Evolutionary conservation across 2,888 invertebrate species (phyloP), one percentile per base, ranked within the genome.

Genomic region (Mimumesa dahlbomi): DNA sequence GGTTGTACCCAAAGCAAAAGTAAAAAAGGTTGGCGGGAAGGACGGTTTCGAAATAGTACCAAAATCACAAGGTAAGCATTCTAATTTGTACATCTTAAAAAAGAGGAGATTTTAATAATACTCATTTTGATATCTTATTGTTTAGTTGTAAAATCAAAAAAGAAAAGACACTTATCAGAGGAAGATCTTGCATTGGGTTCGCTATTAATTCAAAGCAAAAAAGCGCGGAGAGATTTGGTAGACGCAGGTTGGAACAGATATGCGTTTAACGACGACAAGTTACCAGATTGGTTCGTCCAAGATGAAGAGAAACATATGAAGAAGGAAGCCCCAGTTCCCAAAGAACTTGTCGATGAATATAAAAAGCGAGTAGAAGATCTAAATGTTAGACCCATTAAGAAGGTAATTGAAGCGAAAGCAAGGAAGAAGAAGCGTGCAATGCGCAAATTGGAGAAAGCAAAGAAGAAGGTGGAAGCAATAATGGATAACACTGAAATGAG

Each of bases 371-470:
- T 95, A 11, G 92, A 94, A 87, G 98, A 97, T 77, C 93, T 99
- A 36, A 97, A 99, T 90, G 95, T 95, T 0, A 92, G 98, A 69
- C 98, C 99, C 11, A 98, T 99, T 71, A 99, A 99, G 91, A 99
- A 99, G 90, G 96, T 99, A 0, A 93, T 98, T 79, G 98, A 99
- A 91, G 99, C 99, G 0, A 99, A 98, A 90, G 97, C 98, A 0
- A 94, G 99, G 59, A 99, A 99, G 93, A 98, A 98, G 94, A 95
- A 94, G 90, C 95, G 97, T 76, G 94, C 95, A 73, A 88, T 96
- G 65, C 95, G 93, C 85, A 95, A 95, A 87, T 90, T 99, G 90
- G 97, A 97, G 77, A 96, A 95, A 84, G 98, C 98, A 0, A 96
- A 97, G 91, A 99, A 99, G 91, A 97, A 96, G 90, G 96, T 97